phyloP scores from a whole-genome alignment of 1,140 invertebrate genomes.

The Sycobia sp. region DNA sequence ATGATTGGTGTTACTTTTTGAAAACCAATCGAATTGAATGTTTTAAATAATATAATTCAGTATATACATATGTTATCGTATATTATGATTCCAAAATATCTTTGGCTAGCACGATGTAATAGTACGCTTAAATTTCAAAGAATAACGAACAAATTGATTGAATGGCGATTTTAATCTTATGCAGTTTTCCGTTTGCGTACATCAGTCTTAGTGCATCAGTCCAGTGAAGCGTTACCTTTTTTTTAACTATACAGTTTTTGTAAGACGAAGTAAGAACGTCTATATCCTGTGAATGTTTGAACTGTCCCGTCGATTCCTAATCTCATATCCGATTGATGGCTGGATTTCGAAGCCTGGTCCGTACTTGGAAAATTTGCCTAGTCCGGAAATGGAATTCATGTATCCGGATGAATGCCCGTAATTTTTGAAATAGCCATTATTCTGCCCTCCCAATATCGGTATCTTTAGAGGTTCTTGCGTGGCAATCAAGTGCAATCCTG shows the following conservation, averaged over 20 bases:
- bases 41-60: no score
- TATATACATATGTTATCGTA: no score
- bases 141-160: no score
- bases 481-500: not conserved
- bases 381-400: not conserved
- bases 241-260: not conserved
- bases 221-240: constrained; percentile 2
- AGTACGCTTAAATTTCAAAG: no score
- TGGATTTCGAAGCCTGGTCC: constrained; percentile 2
- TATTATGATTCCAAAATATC: no score
- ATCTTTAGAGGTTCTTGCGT: constrained; percentile 17
- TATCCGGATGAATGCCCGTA: not conserved
- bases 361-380: not conserved
- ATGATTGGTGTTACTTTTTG: no score
- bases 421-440: constrained; percentile 14
- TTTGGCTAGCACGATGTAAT: no score
- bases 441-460: constrained; percentile 27
- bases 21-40: no score
- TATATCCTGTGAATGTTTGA: constrained; percentile 6
- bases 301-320: not conserved
- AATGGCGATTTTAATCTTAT: no score
- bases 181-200: no score
- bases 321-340: constrained; percentile 9
- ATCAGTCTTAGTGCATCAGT: constrained; percentile 8
- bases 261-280: not conserved